Evolutionary conservation across 2,888 invertebrate genomes (phyloP).

Genomic region (Osmoderma eremita): DNA sequence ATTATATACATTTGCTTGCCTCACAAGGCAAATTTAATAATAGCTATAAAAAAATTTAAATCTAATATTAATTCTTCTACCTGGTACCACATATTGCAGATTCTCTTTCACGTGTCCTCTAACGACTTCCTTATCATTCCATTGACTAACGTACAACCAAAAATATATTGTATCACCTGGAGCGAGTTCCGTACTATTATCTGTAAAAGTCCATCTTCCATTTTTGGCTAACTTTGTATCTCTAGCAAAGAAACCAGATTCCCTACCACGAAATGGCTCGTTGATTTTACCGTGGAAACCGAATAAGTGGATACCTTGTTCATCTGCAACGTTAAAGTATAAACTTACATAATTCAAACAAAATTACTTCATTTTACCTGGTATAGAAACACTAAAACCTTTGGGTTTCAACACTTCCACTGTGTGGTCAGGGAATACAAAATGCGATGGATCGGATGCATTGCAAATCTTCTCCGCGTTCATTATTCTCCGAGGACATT

Average conservation of each 20-base stretch:
- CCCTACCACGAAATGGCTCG: slow-evolving; percentile 75
- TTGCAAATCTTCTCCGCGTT: neutral
- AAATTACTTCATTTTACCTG: slow-evolving; percentile 62
- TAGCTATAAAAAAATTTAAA: neutral
- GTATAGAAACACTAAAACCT: slow-evolving; percentile 71
- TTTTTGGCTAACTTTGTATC: slow-evolving; percentile 72
- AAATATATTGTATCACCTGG: slow-evolving; percentile 77
- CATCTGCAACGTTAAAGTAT: slow-evolving; percentile 58
- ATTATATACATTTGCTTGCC: too few relatives aligned
- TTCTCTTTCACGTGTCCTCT: slow-evolving; percentile 75
- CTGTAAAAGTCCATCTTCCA: slow-evolving; percentile 75
- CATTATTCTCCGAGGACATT: slow-evolving; percentile 12
- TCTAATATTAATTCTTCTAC: slow-evolving; percentile 58
- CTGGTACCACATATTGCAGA: slow-evolving; percentile 68
- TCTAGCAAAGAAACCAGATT: slow-evolving; percentile 72
- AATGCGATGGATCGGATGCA: slow-evolving; percentile 2
- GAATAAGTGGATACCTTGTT: slow-evolving; percentile 75
- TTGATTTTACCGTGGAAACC: slow-evolving; percentile 82
- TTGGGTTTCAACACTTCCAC: slow-evolving; percentile 70
- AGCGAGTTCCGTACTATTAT: slow-evolving; percentile 69
- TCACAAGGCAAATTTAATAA: neutral
- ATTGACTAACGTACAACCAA: slow-evolving; percentile 79
- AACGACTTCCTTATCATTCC: slow-evolving; percentile 63
- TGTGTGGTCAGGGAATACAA: slow-evolving; percentile 66
- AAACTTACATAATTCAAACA: too few relatives aligned